Evolutionary conservation across 2,797 vertebrate species (phyloP).

Genomic region (Adrianichthys oophorus): DNA sequence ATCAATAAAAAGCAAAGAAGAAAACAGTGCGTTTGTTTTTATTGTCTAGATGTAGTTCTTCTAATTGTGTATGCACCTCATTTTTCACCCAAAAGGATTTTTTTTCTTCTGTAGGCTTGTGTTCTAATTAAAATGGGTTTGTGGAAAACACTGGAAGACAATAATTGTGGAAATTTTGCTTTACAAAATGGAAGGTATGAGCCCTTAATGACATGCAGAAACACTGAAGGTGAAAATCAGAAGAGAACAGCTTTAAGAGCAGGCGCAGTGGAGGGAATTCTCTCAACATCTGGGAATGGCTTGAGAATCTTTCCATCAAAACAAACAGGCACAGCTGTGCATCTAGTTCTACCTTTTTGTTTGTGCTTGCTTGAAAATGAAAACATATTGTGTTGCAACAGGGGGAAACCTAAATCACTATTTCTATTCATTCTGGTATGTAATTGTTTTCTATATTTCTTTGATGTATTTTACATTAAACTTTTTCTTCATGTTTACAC

Average conservation of each 20-base stretch:
- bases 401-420: slow-evolving; percentile 38
- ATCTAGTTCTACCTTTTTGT: slow-evolving; percentile 58
- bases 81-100: no score
- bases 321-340: slow-evolving; percentile 63
- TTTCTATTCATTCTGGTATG: slow-evolving; percentile 49
- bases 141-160: background rate
- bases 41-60: no score
- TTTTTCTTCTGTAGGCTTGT: slow-evolving; percentile 8
- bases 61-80: no score
- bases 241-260: slow-evolving; percentile 36
- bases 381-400: slow-evolving; percentile 59
- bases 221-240: slow-evolving; percentile 30
- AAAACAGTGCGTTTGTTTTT: no score
- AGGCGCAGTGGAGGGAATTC: slow-evolving; percentile 42
- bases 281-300: slow-evolving; percentile 62
- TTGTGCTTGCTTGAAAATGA: slow-evolving; percentile 60
- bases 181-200: slow-evolving; percentile 31
- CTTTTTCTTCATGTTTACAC: background rate
- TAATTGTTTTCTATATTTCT: slow-evolving; percentile 13
- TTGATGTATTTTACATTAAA: slow-evolving; percentile 21
- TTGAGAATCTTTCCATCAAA: slow-evolving; percentile 63
- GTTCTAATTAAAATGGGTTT: slow-evolving; percentile 7
- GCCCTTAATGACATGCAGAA: slow-evolving; percentile 14
- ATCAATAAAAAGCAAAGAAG: no score
- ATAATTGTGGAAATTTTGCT: background rate